Percentiles rank a stretch among this genome's conserved stretches.
These are phyloP conservation scores for Nestor notabilis DNA, from an alignment of 2,113 vertebrate genomes.

Conservation along the genomic window DNA sequence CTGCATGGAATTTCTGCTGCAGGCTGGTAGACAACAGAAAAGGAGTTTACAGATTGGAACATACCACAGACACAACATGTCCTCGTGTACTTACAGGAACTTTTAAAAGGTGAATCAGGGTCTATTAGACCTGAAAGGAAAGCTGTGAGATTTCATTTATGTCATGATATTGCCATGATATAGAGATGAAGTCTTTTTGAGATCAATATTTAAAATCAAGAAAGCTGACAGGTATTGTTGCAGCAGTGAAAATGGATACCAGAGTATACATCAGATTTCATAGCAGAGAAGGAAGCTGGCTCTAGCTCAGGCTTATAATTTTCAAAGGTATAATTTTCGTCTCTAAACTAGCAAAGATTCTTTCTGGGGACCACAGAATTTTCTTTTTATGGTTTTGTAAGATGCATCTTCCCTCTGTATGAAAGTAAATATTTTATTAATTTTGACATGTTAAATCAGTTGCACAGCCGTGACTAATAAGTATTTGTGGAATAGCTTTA, in stretches of 20 bases:
- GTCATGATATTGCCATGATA: background rate
- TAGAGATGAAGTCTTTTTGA: background rate
- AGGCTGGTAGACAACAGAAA: background rate
- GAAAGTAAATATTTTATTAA: background rate
- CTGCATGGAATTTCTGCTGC: background rate
- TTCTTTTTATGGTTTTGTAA: background rate
- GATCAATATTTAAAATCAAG: background rate
- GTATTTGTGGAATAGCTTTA: background rate
- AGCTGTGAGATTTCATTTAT: background rate
- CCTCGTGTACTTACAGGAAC: background rate
- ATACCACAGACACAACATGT: accelerated
- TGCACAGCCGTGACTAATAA: background rate
- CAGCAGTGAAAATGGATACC: background rate
- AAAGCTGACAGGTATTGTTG: background rate
- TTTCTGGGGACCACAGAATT: background rate
- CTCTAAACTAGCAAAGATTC: background rate
- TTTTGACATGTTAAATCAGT: background rate
- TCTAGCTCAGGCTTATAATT: background rate
- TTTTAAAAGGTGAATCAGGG: background rate
- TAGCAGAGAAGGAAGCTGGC: background rate
- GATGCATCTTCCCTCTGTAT: background rate
- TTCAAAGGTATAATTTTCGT: background rate
- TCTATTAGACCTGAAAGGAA: background rate
- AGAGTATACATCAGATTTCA: background rate
- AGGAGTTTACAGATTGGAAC: background rate